Conservation (phyloP, 2,888 invertebrate genomes). For the Latrodectus elegans region DNA sequence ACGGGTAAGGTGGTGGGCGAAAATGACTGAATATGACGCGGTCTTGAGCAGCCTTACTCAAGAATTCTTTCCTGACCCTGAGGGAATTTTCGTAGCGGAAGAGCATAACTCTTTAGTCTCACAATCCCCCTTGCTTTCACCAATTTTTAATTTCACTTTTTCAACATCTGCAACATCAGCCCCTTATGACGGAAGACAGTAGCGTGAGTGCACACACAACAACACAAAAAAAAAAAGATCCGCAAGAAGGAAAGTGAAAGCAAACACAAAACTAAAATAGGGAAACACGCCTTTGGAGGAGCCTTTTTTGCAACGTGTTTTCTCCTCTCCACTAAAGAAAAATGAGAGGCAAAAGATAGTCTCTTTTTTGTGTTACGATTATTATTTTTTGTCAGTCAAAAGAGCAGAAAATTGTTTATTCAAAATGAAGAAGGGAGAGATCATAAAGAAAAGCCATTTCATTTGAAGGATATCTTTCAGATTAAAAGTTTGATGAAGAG, state of each 20-base stretch:
- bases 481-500: conserved; percentile 40
- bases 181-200: conserved; percentile 9
- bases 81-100: conserved; percentile 52
- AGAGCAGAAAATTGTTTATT: conserved; percentile 56
- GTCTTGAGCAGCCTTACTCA: conserved; percentile 42
- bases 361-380: background rate
- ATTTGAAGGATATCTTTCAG: conserved; percentile 10
- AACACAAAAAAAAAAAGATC: background rate
- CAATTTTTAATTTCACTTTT: conserved; percentile 63
- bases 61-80: conserved; percentile 38
- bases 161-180: conserved; percentile 40
- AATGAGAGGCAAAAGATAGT: background rate
- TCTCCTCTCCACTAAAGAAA: background rate
- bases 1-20: background rate
- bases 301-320: background rate
- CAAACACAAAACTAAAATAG: conserved; percentile 25
- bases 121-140: background rate
- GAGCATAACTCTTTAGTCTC: conserved; percentile 41
- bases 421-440: conserved; percentile 26
- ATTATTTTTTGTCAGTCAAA: conserved; percentile 8
- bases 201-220: conserved; percentile 13
- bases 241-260: conserved; percentile 48
- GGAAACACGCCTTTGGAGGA: background rate
- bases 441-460: background rate
- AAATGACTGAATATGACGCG: conserved; percentile 65